phyloP scores from a whole-genome alignment of 2,888 invertebrate genomes.

The Helobdella robusta region DNA sequence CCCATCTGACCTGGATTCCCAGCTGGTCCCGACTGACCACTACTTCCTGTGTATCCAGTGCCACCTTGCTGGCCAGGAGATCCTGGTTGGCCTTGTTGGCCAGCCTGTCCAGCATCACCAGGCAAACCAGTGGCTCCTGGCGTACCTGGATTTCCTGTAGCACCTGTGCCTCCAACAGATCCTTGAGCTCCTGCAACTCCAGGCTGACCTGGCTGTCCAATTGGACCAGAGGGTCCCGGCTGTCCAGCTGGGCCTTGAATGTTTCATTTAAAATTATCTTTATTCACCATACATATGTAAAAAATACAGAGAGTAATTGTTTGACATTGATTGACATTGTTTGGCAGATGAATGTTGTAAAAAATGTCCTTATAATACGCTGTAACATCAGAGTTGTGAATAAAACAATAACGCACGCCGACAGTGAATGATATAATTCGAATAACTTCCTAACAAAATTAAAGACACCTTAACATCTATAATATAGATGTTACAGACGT shows the following conservation, averaged over 20 bases:
- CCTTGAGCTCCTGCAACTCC: constrained; percentile 24
- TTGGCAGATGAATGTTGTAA: too few relatives aligned
- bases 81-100: constrained; percentile 28
- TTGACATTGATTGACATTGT: too few relatives aligned
- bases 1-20: constrained; percentile 20
- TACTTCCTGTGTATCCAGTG: constrained; percentile 2
- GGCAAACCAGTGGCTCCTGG: constrained; percentile 29
- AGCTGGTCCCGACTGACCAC: constrained; percentile 8
- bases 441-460: too few relatives aligned
- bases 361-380: too few relatives aligned
- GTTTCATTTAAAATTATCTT: background rate
- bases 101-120: constrained; percentile 30
- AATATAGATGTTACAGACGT: too few relatives aligned
- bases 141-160: constrained; percentile 27
- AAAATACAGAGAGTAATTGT: too few relatives aligned
- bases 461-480: too few relatives aligned
- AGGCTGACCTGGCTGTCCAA: constrained; percentile 21
- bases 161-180: constrained; percentile 16
- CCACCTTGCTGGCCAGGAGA: constrained; percentile 28
- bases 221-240: constrained; percentile 9
- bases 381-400: too few relatives aligned
- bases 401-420: too few relatives aligned
- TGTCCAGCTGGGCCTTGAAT: constrained; percentile 26
- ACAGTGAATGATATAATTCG: too few relatives aligned
- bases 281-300: too few relatives aligned